A percentile compares a stretch with the other conserved stretches of the same genome.
These are phyloP conservation scores for Timandra comae DNA, from an alignment of 2,888 invertebrate species.

Conservation along the genomic window DNA sequence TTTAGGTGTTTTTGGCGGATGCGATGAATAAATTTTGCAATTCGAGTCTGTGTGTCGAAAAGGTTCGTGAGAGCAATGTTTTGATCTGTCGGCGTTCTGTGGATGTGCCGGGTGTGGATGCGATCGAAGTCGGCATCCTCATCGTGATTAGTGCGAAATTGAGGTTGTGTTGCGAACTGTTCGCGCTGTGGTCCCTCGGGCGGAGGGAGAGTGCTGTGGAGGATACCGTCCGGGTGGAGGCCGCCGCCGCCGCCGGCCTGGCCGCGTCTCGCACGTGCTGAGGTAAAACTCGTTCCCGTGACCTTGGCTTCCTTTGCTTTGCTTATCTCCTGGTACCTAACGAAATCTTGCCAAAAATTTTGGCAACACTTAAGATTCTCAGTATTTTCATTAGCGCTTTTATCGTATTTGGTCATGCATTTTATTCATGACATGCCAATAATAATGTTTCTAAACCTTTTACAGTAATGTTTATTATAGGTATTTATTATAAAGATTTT, in stretches of 20 bases:
- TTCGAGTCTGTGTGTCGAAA: slow-evolving; percentile 72
- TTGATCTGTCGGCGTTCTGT: slow-evolving; percentile 66
- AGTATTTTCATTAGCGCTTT: slow-evolving; percentile 12
- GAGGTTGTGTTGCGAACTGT: slow-evolving; percentile 38
- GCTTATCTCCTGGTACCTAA: slow-evolving; percentile 21
- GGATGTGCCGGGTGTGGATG: slow-evolving; percentile 64
- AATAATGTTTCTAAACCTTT: background rate
- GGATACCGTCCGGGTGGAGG: slow-evolving; percentile 33
- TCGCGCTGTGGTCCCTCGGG: slow-evolving; percentile 27
- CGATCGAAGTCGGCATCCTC: slow-evolving; percentile 42
- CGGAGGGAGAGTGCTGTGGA: slow-evolving; percentile 26
- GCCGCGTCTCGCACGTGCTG: slow-evolving; percentile 50
- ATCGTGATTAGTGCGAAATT: slow-evolving; percentile 46
- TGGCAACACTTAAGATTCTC: slow-evolving; percentile 15
- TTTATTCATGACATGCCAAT: slow-evolving; percentile 4
- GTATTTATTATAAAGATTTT: no score
- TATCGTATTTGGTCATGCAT: slow-evolving; percentile 19
- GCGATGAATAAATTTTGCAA: slow-evolving; percentile 76
- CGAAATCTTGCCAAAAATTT: slow-evolving; percentile 14
- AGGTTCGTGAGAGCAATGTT: slow-evolving; percentile 70
- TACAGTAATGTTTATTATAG: background rate
- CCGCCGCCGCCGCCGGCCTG: slow-evolving; percentile 20
- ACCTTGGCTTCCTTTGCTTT: slow-evolving; percentile 42
- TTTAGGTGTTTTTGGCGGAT: slow-evolving; percentile 71
- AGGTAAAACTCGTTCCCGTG: slow-evolving; percentile 48